Evolutionary conservation across 2,113 vertebrate genomes (phyloP).

Genomic region (Cyanistes caeruleus): DNA sequence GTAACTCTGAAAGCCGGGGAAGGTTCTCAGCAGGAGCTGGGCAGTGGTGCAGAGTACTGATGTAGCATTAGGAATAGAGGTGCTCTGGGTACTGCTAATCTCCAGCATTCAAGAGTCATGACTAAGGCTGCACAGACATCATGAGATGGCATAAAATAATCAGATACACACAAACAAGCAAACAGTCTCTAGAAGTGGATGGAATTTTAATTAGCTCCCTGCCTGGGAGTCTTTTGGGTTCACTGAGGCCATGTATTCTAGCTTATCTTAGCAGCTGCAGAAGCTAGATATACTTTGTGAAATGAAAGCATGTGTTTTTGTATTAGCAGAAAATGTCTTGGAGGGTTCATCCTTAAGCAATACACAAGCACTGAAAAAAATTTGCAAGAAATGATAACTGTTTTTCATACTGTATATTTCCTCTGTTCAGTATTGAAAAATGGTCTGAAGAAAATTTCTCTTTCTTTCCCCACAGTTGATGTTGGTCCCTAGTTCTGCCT

Average conservation of each 20-base stretch:
- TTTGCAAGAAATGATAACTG: background rate
- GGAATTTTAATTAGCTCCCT: background rate
- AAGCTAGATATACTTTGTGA: background rate
- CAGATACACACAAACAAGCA: background rate
- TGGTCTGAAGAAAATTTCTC: background rate
- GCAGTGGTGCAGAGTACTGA: background rate
- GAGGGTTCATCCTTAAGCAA: background rate
- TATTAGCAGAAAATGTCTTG: background rate
- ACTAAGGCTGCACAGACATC: background rate
- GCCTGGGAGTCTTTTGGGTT: background rate
- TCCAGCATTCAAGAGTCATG: background rate
- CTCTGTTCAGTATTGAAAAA: background rate
- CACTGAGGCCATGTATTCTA: background rate
- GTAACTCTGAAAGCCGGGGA: background rate
- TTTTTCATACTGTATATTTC: background rate
- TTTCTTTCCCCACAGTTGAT: background rate
- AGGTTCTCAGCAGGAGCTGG: background rate
- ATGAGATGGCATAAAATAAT: background rate
- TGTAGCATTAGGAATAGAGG: background rate
- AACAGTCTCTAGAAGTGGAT: background rate
- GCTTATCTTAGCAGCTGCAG: background rate
- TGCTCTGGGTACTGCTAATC: background rate
- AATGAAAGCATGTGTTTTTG: background rate
- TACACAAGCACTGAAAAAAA: background rate
- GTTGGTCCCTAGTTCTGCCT: accelerated